Evolutionary conservation across 2,113 vertebrate genomes (phyloP).

Genomic region (Salvator merianae): DNA sequence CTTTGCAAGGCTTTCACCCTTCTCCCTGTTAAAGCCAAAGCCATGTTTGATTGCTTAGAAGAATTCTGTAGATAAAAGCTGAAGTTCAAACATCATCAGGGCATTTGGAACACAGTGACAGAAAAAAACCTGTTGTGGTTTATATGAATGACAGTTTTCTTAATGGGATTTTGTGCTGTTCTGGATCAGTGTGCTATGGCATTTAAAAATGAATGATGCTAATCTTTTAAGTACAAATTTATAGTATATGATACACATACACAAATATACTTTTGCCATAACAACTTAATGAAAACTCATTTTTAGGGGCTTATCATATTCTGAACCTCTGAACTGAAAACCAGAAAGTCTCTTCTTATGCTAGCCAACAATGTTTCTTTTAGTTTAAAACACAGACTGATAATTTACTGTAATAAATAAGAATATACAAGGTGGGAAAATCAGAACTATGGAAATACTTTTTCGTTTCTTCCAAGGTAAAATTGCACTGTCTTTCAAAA

Average conservation of each 20-base stretch:
- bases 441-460: not conserved
- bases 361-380: not conserved
- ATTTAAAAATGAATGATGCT: not conserved
- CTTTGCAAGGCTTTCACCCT: conserved; percentile 1
- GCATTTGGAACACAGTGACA: not conserved
- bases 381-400: not conserved
- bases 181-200: not conserved
- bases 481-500: not conserved
- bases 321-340: conserved; percentile 35
- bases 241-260: not conserved
- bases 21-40: not conserved
- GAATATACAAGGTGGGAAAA: not conserved
- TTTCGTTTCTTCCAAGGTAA: not conserved
- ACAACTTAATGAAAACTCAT: conserved; percentile 36
- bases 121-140: not conserved
- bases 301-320: conserved; percentile 9
- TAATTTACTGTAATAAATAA: conserved; percentile 18
- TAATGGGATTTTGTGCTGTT: not conserved
- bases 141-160: not conserved
- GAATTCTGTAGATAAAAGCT: not conserved
- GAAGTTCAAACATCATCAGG: not conserved
- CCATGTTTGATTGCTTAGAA: conserved; percentile 2
- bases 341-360: not conserved
- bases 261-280: conserved; percentile 22
- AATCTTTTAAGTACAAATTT: conserved; percentile 14